Conservation (phyloP, 92 coral and sea anemone genomes). For the Galaxea fascicularis region DNA sequence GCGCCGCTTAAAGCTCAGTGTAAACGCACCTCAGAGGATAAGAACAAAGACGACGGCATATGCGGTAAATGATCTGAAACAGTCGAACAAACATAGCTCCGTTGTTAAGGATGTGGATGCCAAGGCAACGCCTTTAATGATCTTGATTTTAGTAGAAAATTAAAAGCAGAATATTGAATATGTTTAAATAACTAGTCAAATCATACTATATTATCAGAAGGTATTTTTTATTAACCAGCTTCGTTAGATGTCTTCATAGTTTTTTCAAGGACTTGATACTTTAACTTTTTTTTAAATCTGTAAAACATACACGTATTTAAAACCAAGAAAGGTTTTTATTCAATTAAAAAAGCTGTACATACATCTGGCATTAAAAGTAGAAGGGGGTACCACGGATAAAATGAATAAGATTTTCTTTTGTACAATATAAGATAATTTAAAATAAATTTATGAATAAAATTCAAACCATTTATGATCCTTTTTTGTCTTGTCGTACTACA, state of each 20-base stretch:
- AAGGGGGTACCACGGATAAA: neutral
- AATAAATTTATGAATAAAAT: conserved; percentile 7
- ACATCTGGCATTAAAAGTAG: neutral
- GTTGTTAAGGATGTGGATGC: neutral
- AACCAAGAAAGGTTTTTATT: neutral
- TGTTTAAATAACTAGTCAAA: neutral
- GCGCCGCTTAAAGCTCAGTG: too few relatives aligned
- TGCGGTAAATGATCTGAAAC: too few relatives aligned
- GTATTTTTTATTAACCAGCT: conserved; percentile 31
- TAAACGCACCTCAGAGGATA: too few relatives aligned
- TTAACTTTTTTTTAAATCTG: neutral
- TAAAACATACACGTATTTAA: conserved; percentile 15
- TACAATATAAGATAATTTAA: conserved; percentile 7
- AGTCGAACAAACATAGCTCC: too few relatives aligned
- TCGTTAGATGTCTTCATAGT: neutral
- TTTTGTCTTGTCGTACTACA: neutral
- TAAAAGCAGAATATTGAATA: neutral
- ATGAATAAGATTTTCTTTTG: neutral
- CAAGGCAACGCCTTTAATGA: neutral
- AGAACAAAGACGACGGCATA: too few relatives aligned
- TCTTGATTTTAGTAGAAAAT: neutral
- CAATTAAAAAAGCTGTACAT: conserved; percentile 3
- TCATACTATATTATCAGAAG: neutral
- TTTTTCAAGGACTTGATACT: neutral
- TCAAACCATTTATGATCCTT: neutral